Evolutionary conservation across 2,888 invertebrate species (phyloP).

Genomic region (Poecilus cupreus): DNA sequence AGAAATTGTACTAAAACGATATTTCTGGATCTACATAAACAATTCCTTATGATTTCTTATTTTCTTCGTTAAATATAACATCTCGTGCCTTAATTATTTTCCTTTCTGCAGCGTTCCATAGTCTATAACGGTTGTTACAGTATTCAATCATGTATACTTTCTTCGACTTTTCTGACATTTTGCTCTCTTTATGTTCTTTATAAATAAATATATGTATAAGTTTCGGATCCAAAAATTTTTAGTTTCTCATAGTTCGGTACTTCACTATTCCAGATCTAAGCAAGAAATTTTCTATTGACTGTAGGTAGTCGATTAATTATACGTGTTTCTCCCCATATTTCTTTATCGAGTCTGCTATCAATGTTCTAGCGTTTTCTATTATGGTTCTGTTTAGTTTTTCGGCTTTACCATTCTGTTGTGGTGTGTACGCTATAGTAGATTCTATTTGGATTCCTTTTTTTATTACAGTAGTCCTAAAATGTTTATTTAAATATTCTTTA

Average conservation of each 20-base stretch:
- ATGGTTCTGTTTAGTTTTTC: constrained; percentile 64
- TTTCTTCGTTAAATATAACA: too few relatives aligned
- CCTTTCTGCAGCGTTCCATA: too few relatives aligned
- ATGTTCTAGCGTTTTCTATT: too few relatives aligned
- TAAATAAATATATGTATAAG: constrained; percentile 47
- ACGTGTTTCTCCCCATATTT: constrained; percentile 65
- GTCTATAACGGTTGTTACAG: background rate
- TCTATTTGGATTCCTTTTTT: too few relatives aligned
- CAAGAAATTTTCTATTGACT: constrained; percentile 66
- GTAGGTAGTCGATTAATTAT: constrained; percentile 67
- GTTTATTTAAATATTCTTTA: background rate
- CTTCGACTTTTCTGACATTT: background rate
- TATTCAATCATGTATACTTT: background rate
- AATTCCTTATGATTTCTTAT: too few relatives aligned
- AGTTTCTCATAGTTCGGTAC: too few relatives aligned
- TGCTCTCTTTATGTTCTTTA: background rate
- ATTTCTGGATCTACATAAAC: background rate
- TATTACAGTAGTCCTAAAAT: constrained; percentile 60
- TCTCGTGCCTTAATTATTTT: too few relatives aligned
- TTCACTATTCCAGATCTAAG: constrained; percentile 67
- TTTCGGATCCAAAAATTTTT: constrained; percentile 65
- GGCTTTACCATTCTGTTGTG: constrained; percentile 62
- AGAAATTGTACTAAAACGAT: too few relatives aligned
- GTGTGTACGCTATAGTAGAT: too few relatives aligned
- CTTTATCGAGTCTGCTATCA: constrained; percentile 62